Evolutionary conservation across 2,797 vertebrate genomes (phyloP).

Genomic region (Eupleurogrammus muticus): DNA sequence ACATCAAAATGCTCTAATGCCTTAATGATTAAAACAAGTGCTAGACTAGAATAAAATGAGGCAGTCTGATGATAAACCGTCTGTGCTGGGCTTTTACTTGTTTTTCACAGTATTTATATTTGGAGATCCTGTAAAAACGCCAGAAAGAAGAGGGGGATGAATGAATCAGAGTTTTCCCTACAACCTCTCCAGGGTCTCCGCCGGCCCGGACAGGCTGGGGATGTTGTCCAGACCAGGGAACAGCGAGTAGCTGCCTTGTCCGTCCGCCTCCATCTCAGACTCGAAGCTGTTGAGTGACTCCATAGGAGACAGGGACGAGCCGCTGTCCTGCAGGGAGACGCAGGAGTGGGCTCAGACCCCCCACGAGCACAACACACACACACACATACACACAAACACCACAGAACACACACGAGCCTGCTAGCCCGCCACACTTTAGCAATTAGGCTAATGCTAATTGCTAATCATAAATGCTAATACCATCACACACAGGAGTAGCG

Average conservation of each 20-base stretch:
- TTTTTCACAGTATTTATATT: not conserved
- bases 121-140: too few relatives aligned
- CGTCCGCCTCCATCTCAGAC: slow-evolving; percentile 87
- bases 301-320: slow-evolving; percentile 69
- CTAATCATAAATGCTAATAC: not conserved
- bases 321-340: slow-evolving; percentile 34
- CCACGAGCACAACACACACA: too few relatives aligned
- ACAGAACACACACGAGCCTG: not conserved
- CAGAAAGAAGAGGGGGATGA: too few relatives aligned
- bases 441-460: not conserved
- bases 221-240: slow-evolving; percentile 88
- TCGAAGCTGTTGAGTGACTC: slow-evolving; percentile 87
- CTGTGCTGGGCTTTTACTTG: too few relatives aligned
- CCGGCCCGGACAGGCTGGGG: slow-evolving; percentile 78
- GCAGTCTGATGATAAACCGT: too few relatives aligned
- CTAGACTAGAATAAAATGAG: too few relatives aligned
- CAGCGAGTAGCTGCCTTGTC: slow-evolving; percentile 85
- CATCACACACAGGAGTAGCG: too few relatives aligned
- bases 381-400: not conserved
- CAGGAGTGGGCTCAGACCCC: too few relatives aligned
- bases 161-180: slow-evolving; percentile 10
- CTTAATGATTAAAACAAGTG: too few relatives aligned
- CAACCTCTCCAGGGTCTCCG: slow-evolving; percentile 84
- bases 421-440: not conserved
- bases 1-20: too few relatives aligned